A percentile compares a stretch with the other conserved stretches of the same genome.
phyloP scores from a whole-genome alignment of 2,888 invertebrate species.

The Leptothorax acervorum region DNA sequence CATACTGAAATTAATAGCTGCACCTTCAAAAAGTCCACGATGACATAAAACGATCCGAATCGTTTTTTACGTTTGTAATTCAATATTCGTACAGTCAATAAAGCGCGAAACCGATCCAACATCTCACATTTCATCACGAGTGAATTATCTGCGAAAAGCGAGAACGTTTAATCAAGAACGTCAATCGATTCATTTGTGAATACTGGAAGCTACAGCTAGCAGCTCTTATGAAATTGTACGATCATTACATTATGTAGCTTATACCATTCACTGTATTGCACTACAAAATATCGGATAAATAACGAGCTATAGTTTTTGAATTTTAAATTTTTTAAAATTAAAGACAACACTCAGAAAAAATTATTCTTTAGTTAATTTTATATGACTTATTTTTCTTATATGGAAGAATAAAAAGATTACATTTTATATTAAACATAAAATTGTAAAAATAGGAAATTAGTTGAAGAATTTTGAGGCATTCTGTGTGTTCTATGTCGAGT shows the following conservation, averaged over 20 bases:
- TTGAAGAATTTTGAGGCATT: neutral
- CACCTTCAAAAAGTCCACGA: neutral
- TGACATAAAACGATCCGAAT: slow-evolving; percentile 7
- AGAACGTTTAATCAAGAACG: slow-evolving; percentile 20
- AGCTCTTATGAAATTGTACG: slow-evolving; percentile 44
- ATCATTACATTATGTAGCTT: slow-evolving; percentile 3
- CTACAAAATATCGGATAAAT: neutral
- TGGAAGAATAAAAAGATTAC: neutral
- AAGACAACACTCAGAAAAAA: neutral
- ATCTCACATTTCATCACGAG: slow-evolving; percentile 51
- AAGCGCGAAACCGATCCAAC: slow-evolving; percentile 13
- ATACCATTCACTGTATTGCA: neutral
- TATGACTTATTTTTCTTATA: neutral
- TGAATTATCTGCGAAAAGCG: slow-evolving; percentile 57
- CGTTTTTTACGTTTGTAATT: slow-evolving; percentile 36
- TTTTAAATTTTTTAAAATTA: neutral
- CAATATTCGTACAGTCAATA: slow-evolving; percentile 38
- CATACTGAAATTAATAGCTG: neutral
- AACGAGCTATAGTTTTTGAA: neutral
- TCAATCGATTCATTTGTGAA: slow-evolving; percentile 44
- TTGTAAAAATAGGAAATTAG: neutral
- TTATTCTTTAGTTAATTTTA: neutral
- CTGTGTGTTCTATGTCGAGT: neutral
- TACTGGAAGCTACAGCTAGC: slow-evolving; percentile 34
- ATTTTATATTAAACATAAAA: neutral